Evolutionary conservation across 1,140 invertebrate genomes (phyloP).

Genomic region (Nymphalis io): DNA sequence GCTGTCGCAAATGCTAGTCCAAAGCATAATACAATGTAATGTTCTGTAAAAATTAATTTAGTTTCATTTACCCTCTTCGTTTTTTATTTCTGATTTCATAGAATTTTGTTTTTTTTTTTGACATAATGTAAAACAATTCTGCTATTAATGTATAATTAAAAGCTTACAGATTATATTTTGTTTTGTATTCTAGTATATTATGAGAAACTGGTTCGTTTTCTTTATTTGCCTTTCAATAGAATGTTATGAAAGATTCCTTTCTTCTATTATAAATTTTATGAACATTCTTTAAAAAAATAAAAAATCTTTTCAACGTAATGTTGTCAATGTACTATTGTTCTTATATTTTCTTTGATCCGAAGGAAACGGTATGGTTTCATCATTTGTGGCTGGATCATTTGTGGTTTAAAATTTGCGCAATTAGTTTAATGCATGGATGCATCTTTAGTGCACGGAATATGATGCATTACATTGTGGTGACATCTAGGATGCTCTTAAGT

Average conservation of each 20-base stretch:
- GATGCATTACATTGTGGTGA: constrained; percentile 13
- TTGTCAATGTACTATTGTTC: no score
- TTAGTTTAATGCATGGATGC: not conserved
- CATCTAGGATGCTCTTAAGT: not conserved
- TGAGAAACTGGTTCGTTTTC: no score
- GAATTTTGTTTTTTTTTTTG: not conserved
- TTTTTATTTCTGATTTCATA: not conserved
- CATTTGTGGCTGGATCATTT: not conserved
- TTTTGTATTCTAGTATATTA: no score
- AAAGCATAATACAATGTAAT: constrained; percentile 2
- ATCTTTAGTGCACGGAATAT: not conserved
- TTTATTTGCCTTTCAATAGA: no score
- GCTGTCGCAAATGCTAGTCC: not conserved
- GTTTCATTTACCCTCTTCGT: not conserved
- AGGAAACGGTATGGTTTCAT: not conserved
- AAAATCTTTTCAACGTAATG: no score
- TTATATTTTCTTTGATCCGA: no score
- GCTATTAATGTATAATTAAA: no score
- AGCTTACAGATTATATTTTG: no score
- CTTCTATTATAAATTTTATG: no score
- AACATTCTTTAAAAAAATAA: no score
- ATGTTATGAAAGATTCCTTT: no score
- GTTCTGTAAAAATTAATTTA: constrained; percentile 6
- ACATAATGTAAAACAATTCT: no score
- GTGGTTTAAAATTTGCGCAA: not conserved